These are phyloP conservation scores for Larimichthys polyactis DNA, from an alignment of 2,113 vertebrate genomes.

Conservation along the genomic window DNA sequence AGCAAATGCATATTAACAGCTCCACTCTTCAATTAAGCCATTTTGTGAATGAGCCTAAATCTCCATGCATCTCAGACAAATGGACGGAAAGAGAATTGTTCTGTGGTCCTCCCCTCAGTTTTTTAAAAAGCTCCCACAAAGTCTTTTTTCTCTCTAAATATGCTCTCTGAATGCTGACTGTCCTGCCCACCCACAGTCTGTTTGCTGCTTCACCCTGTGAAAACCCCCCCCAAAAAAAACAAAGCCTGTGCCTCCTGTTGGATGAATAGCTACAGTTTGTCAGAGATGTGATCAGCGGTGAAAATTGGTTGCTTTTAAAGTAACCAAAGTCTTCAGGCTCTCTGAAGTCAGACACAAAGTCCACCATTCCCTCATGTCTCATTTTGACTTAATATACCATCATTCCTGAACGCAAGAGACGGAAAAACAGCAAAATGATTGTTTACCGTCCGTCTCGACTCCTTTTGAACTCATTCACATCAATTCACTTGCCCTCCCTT, in stretches of 20 bases:
- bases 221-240: not conserved
- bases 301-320: constrained; percentile 27
- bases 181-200: constrained; percentile 49
- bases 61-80: not conserved
- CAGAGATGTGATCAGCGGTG: not conserved
- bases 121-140: constrained; percentile 19
- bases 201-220: constrained; percentile 33
- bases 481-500: constrained; percentile 33
- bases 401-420: not conserved
- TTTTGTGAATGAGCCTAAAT: not conserved
- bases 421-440: not conserved
- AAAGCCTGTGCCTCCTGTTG: constrained; percentile 32
- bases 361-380: not conserved
- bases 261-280: constrained; percentile 37
- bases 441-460: constrained; percentile 41
- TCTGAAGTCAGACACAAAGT: not conserved
- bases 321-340: not conserved
- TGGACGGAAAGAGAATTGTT: not conserved
- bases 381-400: no score
- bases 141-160: constrained; percentile 28
- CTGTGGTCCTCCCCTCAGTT: not conserved
- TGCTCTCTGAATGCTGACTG: constrained; percentile 26
- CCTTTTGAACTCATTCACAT: constrained; percentile 45
- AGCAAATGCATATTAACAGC: not conserved
- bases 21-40: not conserved